Base-by-base conservation (phyloP, 2,888 invertebrate genomes). In the Osmoderma eremita region DNA sequence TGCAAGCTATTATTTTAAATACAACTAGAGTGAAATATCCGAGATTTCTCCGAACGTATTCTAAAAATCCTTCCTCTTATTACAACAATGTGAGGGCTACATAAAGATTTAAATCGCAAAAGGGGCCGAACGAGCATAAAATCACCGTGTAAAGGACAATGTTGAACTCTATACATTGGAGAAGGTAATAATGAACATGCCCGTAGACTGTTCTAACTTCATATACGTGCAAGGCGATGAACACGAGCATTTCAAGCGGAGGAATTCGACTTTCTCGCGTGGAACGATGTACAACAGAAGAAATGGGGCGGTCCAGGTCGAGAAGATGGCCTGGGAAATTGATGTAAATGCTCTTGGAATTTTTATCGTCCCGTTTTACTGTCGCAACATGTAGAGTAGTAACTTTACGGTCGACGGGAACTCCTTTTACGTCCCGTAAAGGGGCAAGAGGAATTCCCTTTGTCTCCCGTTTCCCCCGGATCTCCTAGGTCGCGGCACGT, bases 321-420 rank as follows among this genome's bases (percentile, higher is more conserved):
- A 58, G 73, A 71, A 75, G 75, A 73, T 73, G 72, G 72, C 73
- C 74, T 76, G 76, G 77, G 77, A 78, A 80, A 80, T 80, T 80
- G 81, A 82, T 82, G 81, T 80, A 81, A 81, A 82, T 81, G 80
- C 81, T 76, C 78, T 79, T 79, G 77, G 81, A 80, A 82, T 80
- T 82, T 82, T 82, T 82, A 82, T 82, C 77, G 80, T 78, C 76
- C 73, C 75, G 79, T 81, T 81, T 79, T 82, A 82, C 79, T 82
- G 80, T 82, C 81, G 81, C 80, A 81, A 81, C 81, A 82, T 82
- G 80, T 80, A 81, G 80, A 80, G 30, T 10, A 30, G 78, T 79
- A 78, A 79, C 77, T 80, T 80, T 79, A 79, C 78, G 77, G 78
- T 78, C 76, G 77, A 74, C 73, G 18, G 74, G 77, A 78, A 77